These are phyloP conservation scores for Dipus sagitta DNA, from an alignment of 2,797 vertebrate species.

Conservation along the genomic window DNA sequence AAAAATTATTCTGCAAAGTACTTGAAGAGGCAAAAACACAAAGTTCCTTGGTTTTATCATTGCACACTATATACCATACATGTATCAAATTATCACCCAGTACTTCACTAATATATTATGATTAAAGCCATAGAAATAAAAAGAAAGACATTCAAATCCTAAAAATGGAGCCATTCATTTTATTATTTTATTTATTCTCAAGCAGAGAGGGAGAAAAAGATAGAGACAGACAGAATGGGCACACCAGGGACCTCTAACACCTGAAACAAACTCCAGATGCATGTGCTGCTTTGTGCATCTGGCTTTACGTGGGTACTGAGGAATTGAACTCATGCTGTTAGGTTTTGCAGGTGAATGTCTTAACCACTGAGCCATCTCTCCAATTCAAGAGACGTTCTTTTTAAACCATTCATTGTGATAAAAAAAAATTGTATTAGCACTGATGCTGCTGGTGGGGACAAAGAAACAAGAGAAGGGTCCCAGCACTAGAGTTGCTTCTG, in stretches of 20 bases:
- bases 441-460: background rate
- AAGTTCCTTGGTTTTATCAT: background rate
- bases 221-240: too few relatives aligned
- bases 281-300: too few relatives aligned
- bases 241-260: too few relatives aligned
- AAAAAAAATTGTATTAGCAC: background rate
- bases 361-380: too few relatives aligned
- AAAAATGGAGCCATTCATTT: background rate
- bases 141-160: background rate
- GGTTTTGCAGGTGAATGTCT: too few relatives aligned
- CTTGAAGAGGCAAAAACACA: background rate
- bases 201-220: too few relatives aligned
- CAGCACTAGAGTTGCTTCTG: background rate
- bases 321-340: too few relatives aligned
- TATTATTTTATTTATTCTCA: too few relatives aligned
- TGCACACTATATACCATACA: too few relatives aligned
- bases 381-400: background rate
- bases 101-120: background rate
- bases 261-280: too few relatives aligned
- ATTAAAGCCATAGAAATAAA: background rate
- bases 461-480: background rate
- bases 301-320: too few relatives aligned
- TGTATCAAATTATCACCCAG: background rate
- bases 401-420: background rate
- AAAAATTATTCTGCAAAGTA: background rate